A percentile compares a stretch with the other conserved stretches of the same genome.
These are phyloP conservation scores for Hypothenemus hampei DNA, from an alignment of 1,140 invertebrate species.

Conservation along the genomic window DNA sequence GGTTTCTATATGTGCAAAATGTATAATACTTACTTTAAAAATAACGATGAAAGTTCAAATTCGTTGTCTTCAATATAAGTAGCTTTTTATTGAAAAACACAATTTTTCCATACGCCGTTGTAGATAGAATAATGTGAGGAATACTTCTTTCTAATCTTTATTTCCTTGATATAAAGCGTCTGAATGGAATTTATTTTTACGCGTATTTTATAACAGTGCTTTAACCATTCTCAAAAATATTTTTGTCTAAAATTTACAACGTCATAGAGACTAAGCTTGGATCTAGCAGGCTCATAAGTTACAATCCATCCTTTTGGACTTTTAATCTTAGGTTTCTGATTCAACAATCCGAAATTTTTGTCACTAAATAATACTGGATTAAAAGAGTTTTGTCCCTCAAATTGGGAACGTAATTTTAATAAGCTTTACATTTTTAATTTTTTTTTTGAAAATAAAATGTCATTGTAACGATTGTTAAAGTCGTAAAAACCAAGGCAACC, in stretches of 20 bases:
- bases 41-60: not conserved
- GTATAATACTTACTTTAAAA: no score
- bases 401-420: not conserved
- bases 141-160: not conserved
- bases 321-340: not conserved
- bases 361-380: not conserved
- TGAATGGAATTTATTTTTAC: not conserved
- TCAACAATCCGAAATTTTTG: not conserved
- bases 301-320: not conserved
- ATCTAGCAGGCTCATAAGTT: conserved; percentile 1
- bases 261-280: not conserved
- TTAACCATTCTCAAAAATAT: not conserved
- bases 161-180: not conserved
- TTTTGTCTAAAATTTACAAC: not conserved
- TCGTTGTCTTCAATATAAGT: no score
- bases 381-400: no score
- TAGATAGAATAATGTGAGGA: not conserved
- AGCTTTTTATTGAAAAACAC: no score
- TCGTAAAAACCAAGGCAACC: no score
- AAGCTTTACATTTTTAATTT: no score
- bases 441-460: no score
- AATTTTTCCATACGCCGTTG: not conserved
- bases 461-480: no score
- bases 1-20: no score
- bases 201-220: not conserved